phyloP scores from a whole-genome alignment of 2,888 invertebrate genomes.

The Panorpa germanica region DNA sequence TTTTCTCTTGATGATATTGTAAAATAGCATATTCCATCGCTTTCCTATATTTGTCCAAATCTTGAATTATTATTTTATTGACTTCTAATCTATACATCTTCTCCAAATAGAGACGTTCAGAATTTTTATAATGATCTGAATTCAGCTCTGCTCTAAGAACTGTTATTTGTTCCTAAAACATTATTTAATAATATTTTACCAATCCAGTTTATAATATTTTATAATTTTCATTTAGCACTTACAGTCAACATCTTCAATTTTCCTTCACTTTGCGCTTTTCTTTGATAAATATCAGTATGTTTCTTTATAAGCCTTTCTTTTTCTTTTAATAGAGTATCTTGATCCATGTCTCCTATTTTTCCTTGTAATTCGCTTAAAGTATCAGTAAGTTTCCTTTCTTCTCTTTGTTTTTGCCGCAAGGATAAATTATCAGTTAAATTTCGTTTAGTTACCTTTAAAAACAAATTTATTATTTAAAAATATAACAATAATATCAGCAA shows the following conservation, averaged over 20 bases:
- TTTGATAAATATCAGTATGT: conserved; percentile 33
- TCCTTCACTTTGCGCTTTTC: conserved; percentile 28
- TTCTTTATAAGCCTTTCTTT: conserved; percentile 30
- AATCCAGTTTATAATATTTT: too few species aligned
- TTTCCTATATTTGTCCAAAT: conserved; percentile 59
- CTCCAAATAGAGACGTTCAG: conserved; percentile 45
- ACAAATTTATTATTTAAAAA: too few species aligned
- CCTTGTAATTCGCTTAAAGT: conserved; percentile 31
- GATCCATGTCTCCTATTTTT: conserved; percentile 37
- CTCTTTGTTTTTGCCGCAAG: conserved; percentile 33
- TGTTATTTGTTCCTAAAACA: conserved; percentile 18
- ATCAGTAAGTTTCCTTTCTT: conserved; percentile 26
- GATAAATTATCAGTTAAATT: conserved; percentile 53
- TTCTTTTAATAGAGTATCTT: conserved; percentile 32
- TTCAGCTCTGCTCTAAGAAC: conserved; percentile 36
- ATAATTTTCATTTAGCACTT: conserved; percentile 19
- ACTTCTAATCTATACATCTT: conserved; percentile 42
- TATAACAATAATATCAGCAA: too few species aligned
- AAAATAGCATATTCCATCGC: conserved; percentile 78
- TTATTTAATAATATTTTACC: too few species aligned
- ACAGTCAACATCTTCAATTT: conserved; percentile 25
- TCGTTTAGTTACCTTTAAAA: conserved; percentile 34
- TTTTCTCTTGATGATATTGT: conserved; percentile 79
- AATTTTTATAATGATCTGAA: conserved; percentile 43
- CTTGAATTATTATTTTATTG: conserved; percentile 42